Percentiles rank a stretch among this genome's conserved stretches.
Evolutionary conservation across 2,888 invertebrate species (phyloP).

Genomic region (Rhogogaster chlorosoma): DNA sequence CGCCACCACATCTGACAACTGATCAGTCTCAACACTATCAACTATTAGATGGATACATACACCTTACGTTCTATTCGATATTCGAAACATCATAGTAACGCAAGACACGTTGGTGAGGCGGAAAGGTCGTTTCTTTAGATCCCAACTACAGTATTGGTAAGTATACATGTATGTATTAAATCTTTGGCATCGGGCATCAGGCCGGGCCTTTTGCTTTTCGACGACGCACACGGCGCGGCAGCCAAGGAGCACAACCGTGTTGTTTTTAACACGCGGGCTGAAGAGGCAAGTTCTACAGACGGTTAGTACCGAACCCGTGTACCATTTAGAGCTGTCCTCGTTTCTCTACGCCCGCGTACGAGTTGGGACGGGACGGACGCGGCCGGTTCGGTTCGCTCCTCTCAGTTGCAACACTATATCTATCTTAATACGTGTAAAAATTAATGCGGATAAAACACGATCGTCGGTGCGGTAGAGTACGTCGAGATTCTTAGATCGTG

Average conservation of each 20-base stretch:
- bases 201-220: not conserved
- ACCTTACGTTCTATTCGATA: not conserved
- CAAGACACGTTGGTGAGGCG: not conserved
- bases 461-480: not conserved
- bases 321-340: constrained; percentile 46
- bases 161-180: not conserved
- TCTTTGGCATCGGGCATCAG: not conserved
- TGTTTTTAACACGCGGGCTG: constrained; percentile 39
- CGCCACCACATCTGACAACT: not conserved
- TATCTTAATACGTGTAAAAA: not conserved
- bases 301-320: constrained; percentile 41
- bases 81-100: not conserved
- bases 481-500: not conserved
- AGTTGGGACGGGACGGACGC: not conserved
- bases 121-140: not conserved
- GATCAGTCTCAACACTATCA: not conserved
- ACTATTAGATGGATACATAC: not conserved
- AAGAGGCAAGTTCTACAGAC: constrained; percentile 26
- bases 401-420: not conserved
- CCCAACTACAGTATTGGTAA: not conserved
- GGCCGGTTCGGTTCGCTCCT: not conserved
- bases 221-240: not conserved
- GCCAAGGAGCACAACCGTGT: constrained; percentile 15
- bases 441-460: not conserved
- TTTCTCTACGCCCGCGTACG: constrained; percentile 13